Evolutionary conservation across 2,113 vertebrate genomes (phyloP), one percentile per base, ranked within the genome.

Genomic region (Sciurus niger): DNA sequence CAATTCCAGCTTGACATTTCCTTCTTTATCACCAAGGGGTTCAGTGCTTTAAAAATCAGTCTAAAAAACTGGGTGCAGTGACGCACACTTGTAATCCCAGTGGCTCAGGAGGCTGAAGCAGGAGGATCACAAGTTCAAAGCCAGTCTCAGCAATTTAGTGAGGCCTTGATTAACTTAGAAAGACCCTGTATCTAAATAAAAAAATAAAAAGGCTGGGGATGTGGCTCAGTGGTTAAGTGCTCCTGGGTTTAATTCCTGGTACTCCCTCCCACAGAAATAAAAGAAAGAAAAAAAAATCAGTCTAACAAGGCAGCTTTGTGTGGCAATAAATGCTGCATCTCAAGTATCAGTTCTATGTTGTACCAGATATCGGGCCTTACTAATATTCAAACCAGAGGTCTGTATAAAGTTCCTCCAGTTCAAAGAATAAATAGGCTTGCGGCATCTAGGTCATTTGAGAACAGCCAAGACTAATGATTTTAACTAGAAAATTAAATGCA

Each of bases 401-500:
- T 67, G 4, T 63, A 32, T 34, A 51, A 84, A 84, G 60, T 20
- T 32, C 10, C 46, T 82, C 60, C 17, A 6, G 11, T 67, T 92
- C 48, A 40, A 89, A 90, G 34, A 90, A 34, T 37, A 74, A 3
- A 48, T 60, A n/a, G 10, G 4, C 89, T 24, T 93, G 55, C 24
- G 34, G 30, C 17, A 55, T 79, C 16, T 11, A n/a, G 8, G 51
- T 40, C 60, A 72, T 74, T 84, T 67, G 83, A 85, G 94, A 83
- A 78, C 17, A 20, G 48, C 76, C n/a, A 80, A 53, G 20, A 88
- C 16, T 78, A 37, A 28, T 25, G 12, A 28, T 73, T 67, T 90
- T 76, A 80, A 78, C 4, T 68, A 55, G 60, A 85, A 96, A 95
- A 48, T 63, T 34, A 83, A 90, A 94, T 32, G 60, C 40, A 88